Percentiles rank a stretch among this genome's conserved stretches.
Evolutionary conservation across 2,888 invertebrate species (phyloP).

Genomic region (Eristalis pertinax): DNA sequence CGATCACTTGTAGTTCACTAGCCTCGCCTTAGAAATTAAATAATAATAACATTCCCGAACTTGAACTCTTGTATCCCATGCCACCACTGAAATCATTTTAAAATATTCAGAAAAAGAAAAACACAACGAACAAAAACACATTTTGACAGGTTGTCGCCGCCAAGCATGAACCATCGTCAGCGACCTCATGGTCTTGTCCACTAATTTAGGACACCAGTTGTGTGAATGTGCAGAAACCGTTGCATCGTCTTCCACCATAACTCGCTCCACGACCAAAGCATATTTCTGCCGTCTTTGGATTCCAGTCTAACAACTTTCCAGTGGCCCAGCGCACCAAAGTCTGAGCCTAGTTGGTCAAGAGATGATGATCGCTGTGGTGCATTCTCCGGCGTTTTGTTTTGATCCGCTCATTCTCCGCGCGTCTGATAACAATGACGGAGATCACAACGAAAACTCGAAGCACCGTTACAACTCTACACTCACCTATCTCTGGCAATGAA

Average conservation of each 20-base stretch:
- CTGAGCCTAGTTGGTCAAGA: constrained; percentile 59
- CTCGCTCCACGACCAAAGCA: background rate
- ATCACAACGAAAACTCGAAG: constrained; percentile 1
- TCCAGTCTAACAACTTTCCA: constrained; percentile 71
- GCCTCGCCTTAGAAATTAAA: background rate
- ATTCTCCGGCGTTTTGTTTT: constrained; percentile 64
- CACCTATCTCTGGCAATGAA: constrained; percentile 16
- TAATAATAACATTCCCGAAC: background rate
- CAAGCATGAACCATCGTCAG: background rate
- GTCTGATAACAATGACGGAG: constrained; percentile 38
- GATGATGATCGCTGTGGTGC: constrained; percentile 33
- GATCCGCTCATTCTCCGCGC: constrained; percentile 50
- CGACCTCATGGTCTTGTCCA: constrained; percentile 11
- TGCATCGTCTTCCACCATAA: constrained; percentile 23
- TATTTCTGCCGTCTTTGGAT: constrained; percentile 6
- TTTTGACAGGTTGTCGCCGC: background rate
- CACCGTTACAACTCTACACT: constrained; percentile 54
- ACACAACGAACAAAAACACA: background rate
- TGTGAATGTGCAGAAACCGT: constrained; percentile 61
- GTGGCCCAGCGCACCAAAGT: constrained; percentile 40
- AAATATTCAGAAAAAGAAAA: constrained; percentile 12
- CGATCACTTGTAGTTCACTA: background rate
- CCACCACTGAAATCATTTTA: background rate
- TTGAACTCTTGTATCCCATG: background rate
- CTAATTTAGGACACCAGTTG: constrained; percentile 41